These are phyloP conservation scores for Tiliqua scincoides DNA, from an alignment of 2,113 vertebrate species.

Conservation along the genomic window DNA sequence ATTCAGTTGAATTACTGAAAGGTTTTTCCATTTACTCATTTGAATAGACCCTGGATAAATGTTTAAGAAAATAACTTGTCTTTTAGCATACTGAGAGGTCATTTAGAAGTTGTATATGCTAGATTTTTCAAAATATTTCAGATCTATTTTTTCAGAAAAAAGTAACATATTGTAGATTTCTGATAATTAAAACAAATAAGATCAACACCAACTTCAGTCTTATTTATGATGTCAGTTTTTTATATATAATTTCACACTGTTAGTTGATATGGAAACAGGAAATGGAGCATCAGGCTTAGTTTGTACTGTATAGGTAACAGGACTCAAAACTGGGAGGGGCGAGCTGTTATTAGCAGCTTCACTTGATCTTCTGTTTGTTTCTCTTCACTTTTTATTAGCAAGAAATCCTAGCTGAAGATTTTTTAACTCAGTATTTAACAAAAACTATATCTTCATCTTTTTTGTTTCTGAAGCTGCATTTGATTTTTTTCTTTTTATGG, in stretches of 20 bases:
- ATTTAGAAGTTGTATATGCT: background rate
- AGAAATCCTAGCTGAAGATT: background rate
- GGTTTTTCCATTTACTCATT: background rate
- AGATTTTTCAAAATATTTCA: background rate
- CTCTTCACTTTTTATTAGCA: background rate
- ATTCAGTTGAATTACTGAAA: background rate
- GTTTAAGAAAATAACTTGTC: too few species aligned
- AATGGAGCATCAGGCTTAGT: background rate
- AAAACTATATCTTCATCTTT: background rate
- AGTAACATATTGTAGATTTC: background rate
- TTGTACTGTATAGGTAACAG: background rate
- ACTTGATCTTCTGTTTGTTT: constrained; percentile 10
- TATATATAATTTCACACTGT: background rate
- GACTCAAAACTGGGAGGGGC: background rate
- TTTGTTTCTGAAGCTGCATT: background rate
- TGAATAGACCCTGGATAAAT: background rate
- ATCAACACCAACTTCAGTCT: background rate
- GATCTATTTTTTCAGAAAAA: background rate
- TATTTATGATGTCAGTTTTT: background rate
- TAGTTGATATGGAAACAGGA: background rate
- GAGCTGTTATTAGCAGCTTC: background rate
- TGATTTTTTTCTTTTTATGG: background rate
- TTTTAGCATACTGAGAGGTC: background rate
- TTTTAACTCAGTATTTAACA: background rate
- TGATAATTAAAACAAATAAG: background rate